Evolutionary conservation across 2,888 invertebrate genomes (phyloP).

Genomic region (Tupiocoris notatus): DNA sequence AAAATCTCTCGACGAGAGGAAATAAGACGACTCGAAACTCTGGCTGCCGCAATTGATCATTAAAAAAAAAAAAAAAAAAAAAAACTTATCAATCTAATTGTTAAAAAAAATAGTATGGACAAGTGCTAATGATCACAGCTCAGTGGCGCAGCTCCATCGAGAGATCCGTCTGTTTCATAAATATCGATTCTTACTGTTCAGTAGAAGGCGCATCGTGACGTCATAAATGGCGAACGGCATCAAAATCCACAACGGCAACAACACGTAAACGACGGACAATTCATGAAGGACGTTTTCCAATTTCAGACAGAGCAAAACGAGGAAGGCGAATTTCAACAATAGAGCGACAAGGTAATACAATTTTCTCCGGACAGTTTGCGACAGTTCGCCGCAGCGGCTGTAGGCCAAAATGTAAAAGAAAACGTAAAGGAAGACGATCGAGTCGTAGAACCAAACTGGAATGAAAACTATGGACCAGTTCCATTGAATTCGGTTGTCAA

Average conservation of each 20-base stretch:
- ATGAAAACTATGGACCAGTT: constrained; percentile 33
- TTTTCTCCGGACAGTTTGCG: constrained; percentile 27
- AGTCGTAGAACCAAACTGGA: constrained; percentile 31
- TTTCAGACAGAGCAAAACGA: constrained; percentile 23
- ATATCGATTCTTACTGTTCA: constrained; percentile 30
- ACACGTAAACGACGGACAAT: constrained; percentile 16
- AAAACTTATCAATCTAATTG: no score
- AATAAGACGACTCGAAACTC: no score
- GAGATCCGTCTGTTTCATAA: constrained; percentile 23
- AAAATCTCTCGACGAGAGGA: no score
- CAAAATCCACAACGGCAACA: constrained; percentile 13
- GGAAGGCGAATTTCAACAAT: constrained; percentile 23
- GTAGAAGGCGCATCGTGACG: constrained; percentile 29
- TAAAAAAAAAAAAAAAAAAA: no score
- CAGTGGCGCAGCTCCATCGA: constrained; percentile 21
- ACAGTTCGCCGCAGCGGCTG: constrained; percentile 31
- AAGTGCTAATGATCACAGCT: no score
- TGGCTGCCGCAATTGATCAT: no score
- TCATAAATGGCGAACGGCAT: constrained; percentile 30
- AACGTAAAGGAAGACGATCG: constrained; percentile 26
- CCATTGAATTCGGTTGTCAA: constrained; percentile 31
- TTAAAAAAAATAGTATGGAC: no score
- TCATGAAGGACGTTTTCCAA: constrained; percentile 16
- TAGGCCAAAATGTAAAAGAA: constrained; percentile 30
- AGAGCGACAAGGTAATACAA: constrained; percentile 25